phyloP scores from a whole-genome alignment of 2,797 vertebrate genomes.

The Eremophila alpestris region DNA sequence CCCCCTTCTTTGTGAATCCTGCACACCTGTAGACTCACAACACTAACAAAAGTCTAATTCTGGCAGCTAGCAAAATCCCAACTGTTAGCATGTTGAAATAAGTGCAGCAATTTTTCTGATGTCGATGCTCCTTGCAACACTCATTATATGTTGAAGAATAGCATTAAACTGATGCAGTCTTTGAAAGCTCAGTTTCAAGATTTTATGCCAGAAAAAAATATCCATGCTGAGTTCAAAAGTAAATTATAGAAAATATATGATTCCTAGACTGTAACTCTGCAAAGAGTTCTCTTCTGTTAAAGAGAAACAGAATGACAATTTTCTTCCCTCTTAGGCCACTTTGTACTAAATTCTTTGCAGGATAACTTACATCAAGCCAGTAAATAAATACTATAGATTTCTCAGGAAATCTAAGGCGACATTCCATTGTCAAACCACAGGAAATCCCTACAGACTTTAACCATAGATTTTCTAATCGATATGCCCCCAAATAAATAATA shows the following conservation, averaged over 20 bases:
- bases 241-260: neutral
- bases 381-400: neutral
- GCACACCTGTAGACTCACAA: slow-evolving; percentile 67
- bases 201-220: neutral
- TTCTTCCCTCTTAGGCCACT: neutral
- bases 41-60: slow-evolving; percentile 52
- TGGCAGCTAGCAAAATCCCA: slow-evolving; percentile 12
- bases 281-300: neutral
- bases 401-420: neutral
- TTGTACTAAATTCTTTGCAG: neutral
- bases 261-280: neutral
- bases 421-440: neutral
- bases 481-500: neutral
- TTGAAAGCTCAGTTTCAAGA: neutral
- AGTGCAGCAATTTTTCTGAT: slow-evolving; percentile 23
- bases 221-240: neutral
- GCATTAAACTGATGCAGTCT: neutral
- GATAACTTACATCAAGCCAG: neutral
- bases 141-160: neutral
- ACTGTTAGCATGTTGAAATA: neutral
- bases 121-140: neutral
- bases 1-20: slow-evolving; percentile 15
- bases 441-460: neutral
- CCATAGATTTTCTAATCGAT: neutral
- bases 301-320: neutral